phyloP scores from a whole-genome alignment of 2,888 invertebrate genomes.

The Drosophila colorata region DNA sequence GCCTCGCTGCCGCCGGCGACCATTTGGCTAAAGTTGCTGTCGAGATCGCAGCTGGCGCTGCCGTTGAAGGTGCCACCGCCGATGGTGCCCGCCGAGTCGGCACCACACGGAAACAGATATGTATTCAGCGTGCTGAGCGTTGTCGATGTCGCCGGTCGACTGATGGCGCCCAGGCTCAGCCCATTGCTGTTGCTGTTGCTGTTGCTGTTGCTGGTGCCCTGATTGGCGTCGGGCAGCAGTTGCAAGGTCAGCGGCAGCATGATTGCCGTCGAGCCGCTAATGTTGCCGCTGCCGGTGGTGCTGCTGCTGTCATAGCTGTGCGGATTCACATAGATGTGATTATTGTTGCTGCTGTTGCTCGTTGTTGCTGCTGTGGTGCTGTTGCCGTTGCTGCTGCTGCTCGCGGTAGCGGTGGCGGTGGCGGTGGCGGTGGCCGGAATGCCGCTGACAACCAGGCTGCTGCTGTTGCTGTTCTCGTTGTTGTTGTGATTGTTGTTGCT shows the following conservation, averaged over 20 bases:
- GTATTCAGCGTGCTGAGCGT: constrained; percentile 84
- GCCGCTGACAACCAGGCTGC: constrained; percentile 43
- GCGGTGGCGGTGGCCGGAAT: constrained; percentile 17
- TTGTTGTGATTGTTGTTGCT: constrained; percentile 52
- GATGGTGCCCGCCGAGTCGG: constrained; percentile 77
- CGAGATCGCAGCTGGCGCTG: constrained; percentile 82
- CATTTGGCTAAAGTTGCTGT: constrained; percentile 84
- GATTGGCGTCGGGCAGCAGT: constrained; percentile 45
- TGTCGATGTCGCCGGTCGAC: constrained; percentile 75
- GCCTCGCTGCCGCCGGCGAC: constrained; percentile 77
- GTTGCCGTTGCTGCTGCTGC: constrained; percentile 19
- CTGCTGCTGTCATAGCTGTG: constrained; percentile 83
- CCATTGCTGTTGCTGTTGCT: constrained; percentile 23
- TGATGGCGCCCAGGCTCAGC: constrained; percentile 64
- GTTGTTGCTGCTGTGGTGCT: constrained; percentile 65
- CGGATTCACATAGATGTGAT: constrained; percentile 84
- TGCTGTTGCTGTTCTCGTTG: constrained; percentile 53
- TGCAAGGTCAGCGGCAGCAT: constrained; percentile 60
- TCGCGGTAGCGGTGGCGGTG: constrained; percentile 15
- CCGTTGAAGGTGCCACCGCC: constrained; percentile 78
- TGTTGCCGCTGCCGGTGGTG: constrained; percentile 73
- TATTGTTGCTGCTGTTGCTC: constrained; percentile 76
- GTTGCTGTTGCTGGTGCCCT: constrained; percentile 14
- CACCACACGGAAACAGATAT: constrained; percentile 84
- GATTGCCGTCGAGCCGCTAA: constrained; percentile 75